phyloP scores from a whole-genome alignment of 2,797 vertebrate genomes.

The Sebastes minor region DNA sequence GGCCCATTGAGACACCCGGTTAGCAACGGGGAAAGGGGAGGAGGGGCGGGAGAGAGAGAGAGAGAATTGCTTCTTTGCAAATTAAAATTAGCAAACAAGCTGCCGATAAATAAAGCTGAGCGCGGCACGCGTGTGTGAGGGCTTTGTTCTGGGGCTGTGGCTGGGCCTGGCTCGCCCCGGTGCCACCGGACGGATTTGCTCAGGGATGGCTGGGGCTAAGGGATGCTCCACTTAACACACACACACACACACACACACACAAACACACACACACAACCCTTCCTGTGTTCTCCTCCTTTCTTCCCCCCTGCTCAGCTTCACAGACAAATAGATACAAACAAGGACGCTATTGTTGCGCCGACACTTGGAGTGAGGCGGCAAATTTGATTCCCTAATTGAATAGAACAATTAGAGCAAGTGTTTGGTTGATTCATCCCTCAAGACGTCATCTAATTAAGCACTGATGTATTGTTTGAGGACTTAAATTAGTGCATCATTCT shows the following conservation, averaged over 20 bases:
- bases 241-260: slow-evolving; percentile 40
- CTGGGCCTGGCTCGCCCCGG: slow-evolving; percentile 57
- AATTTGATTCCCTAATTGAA: slow-evolving; percentile 87
- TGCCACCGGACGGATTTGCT: slow-evolving; percentile 75
- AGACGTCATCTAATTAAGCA: slow-evolving; percentile 86
- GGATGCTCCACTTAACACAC: slow-evolving; percentile 75
- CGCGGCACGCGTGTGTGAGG: slow-evolving; percentile 80
- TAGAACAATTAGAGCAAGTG: slow-evolving; percentile 85
- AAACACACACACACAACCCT: slow-evolving; percentile 36
- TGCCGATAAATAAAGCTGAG: slow-evolving; percentile 96
- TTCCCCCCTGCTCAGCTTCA: slow-evolving; percentile 64
- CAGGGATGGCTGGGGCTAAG: slow-evolving; percentile 72
- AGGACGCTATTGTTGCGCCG: slow-evolving; percentile 77
- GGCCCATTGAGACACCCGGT: slow-evolving; percentile 95
- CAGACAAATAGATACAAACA: slow-evolving; percentile 84
- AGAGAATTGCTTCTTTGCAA: slow-evolving; percentile 95
- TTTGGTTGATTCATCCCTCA: slow-evolving; percentile 85
- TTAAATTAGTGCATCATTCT: slow-evolving; percentile 81
- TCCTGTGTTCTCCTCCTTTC: slow-evolving; percentile 63
- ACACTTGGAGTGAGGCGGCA: slow-evolving; percentile 80
- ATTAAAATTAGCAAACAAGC: slow-evolving; percentile 99
- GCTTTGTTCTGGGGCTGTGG: slow-evolving; percentile 88
- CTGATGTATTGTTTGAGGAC: slow-evolving; percentile 79
- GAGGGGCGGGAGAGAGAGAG: slow-evolving; percentile 14
- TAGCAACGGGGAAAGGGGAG: slow-evolving; percentile 75